Conservation (phyloP, 1,140 invertebrate genomes). For the Gerris buenoi region DNA sequence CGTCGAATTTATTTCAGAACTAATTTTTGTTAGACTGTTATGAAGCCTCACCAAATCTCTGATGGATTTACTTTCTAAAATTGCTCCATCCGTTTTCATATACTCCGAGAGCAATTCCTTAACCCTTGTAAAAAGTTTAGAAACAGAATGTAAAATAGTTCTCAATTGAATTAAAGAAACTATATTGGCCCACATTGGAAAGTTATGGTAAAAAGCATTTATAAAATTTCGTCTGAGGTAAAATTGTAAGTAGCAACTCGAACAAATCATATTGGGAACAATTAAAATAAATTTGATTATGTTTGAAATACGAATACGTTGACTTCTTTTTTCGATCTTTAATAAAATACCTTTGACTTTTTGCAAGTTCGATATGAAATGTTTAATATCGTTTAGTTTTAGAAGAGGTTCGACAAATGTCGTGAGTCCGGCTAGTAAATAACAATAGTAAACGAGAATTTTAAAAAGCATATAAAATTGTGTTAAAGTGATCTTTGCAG, state of each 20-base stretch:
- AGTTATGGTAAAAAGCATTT: not conserved
- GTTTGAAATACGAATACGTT: too few relatives aligned
- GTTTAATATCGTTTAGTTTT: not conserved
- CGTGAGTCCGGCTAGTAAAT: not conserved
- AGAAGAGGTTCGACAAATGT: not conserved
- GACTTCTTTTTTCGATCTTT: not conserved
- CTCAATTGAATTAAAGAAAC: not conserved
- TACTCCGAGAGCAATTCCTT: not conserved
- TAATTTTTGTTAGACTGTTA: not conserved
- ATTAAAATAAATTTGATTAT: not conserved
- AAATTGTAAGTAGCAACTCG: not conserved
- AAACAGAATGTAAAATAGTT: not conserved
- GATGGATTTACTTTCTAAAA: not conserved
- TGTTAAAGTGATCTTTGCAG: too few relatives aligned
- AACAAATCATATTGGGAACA: not conserved
- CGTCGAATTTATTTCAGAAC: not conserved
- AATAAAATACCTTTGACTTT: not conserved
- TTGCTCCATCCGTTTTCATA: not conserved
- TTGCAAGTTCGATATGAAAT: not conserved
- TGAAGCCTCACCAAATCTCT: not conserved
- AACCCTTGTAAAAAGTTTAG: not conserved
- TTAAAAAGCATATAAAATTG: too few relatives aligned
- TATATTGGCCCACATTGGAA: not conserved
- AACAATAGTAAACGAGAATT: not conserved
- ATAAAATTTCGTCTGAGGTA: not conserved